A percentile compares a stretch with the other conserved stretches of the same genome.
Evolutionary conservation across 2,113 vertebrate species (phyloP).

Genomic region (Anthoscopus minutus): DNA sequence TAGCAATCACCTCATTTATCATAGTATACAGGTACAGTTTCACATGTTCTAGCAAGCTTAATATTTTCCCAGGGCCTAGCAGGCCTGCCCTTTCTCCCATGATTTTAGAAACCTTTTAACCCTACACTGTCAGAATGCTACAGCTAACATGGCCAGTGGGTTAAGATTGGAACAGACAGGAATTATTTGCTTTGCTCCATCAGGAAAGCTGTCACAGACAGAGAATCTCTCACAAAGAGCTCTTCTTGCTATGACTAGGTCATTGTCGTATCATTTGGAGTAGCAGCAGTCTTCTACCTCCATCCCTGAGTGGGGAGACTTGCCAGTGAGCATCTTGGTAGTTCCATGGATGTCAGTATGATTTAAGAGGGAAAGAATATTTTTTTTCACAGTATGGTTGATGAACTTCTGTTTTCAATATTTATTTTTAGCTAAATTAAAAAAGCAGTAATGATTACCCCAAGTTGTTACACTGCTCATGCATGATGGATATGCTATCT

Average conservation of each 20-base stretch:
- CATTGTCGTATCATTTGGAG: background rate
- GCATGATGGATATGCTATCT: background rate
- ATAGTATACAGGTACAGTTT: no score
- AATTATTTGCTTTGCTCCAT: background rate
- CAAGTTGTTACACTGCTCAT: background rate
- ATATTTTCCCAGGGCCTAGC: no score
- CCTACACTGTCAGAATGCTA: background rate
- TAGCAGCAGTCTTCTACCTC: background rate
- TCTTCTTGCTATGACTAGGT: background rate
- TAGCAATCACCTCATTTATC: no score
- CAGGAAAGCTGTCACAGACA: background rate
- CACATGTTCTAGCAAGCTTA: no score
- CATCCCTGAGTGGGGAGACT: background rate
- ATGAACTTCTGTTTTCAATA: background rate
- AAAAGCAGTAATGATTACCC: background rate
- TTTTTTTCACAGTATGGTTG: background rate
- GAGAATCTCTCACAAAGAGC: background rate
- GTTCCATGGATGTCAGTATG: background rate
- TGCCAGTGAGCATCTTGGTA: background rate
- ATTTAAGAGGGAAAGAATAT: background rate
- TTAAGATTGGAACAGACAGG: background rate
- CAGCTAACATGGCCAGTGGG: accelerated
- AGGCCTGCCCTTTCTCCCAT: no score
- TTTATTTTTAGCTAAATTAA: constrained; percentile 42
- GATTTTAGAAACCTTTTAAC: no score